Conservation (phyloP, 2,888 invertebrate species). For the Aphelenchoides bicaudatus region DNA sequence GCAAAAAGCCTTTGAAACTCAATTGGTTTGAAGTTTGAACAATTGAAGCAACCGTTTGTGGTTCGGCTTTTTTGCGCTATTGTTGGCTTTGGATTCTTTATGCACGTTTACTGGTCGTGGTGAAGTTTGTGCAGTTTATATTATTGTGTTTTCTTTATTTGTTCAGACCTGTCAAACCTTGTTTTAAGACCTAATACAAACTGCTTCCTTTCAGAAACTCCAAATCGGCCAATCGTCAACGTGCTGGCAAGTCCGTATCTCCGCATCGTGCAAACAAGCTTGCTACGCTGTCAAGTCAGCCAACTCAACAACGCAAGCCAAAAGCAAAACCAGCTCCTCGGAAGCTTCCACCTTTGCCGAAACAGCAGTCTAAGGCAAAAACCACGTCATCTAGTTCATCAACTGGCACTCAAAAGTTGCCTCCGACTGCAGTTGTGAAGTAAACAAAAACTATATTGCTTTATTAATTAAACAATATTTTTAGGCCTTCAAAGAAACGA, state of each 20-base stretch:
- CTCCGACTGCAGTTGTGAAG: slow-evolving; percentile 26
- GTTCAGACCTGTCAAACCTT: too few relatives aligned
- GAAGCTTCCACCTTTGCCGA: slow-evolving; percentile 27
- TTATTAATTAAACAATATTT: background rate
- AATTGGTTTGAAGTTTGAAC: too few relatives aligned
- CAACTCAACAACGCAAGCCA: slow-evolving; percentile 11
- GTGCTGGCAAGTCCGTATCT: slow-evolving; percentile 37
- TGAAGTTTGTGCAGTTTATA: too few relatives aligned
- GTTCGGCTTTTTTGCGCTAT: too few relatives aligned
- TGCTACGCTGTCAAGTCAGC: background rate
- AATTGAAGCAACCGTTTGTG: too few relatives aligned
- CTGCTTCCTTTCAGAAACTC: background rate
- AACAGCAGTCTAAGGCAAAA: background rate
- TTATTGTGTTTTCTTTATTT: too few relatives aligned
- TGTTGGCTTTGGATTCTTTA: too few relatives aligned
- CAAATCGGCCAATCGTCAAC: background rate
- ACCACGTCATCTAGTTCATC: slow-evolving; percentile 12
- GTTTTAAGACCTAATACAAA: too few relatives aligned
- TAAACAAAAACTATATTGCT: slow-evolving; percentile 1
- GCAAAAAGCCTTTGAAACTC: too few relatives aligned
- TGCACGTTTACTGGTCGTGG: too few relatives aligned
- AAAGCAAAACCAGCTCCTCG: slow-evolving; percentile 12
- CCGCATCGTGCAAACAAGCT: slow-evolving; percentile 21
- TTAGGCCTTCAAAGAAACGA: slow-evolving; percentile 21
- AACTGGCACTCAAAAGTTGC: slow-evolving; percentile 21